A percentile compares a stretch with the other conserved stretches of the same genome.
These are phyloP conservation scores for Dynastes grantii DNA, from an alignment of 2,888 invertebrate genomes.

Conservation along the genomic window DNA sequence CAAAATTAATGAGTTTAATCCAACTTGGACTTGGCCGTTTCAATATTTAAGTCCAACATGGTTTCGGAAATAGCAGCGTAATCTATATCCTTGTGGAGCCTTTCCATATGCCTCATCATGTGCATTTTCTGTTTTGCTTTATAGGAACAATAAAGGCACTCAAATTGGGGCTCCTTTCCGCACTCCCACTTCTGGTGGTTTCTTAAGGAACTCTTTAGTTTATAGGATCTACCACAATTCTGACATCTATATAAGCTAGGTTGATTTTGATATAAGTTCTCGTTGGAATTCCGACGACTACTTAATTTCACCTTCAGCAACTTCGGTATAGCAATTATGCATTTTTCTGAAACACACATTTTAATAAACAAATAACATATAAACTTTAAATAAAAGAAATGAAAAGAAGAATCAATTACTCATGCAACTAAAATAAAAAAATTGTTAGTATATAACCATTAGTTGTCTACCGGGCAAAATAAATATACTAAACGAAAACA, in stretches of 20 bases:
- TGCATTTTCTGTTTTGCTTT: slow-evolving; percentile 87
- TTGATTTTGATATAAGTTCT: slow-evolving; percentile 10
- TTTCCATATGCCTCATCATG: slow-evolving; percentile 84
- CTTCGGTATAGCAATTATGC: slow-evolving; percentile 39
- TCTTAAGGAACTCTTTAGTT: slow-evolving; percentile 57
- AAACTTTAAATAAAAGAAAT: not conserved
- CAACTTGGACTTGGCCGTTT: slow-evolving; percentile 40
- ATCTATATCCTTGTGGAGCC: slow-evolving; percentile 78
- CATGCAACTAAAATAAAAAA: slow-evolving; percentile 41
- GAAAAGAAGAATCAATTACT: slow-evolving; percentile 27
- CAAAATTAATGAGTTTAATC: slow-evolving; percentile 20
- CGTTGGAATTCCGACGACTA: slow-evolving; percentile 23
- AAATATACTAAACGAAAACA: slow-evolving; percentile 25
- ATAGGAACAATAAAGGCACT: slow-evolving; percentile 84
- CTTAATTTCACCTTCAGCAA: slow-evolving; percentile 32
- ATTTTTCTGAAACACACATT: slow-evolving; percentile 47
- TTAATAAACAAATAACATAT: slow-evolving; percentile 20
- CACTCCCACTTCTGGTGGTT: slow-evolving; percentile 71
- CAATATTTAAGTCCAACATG: slow-evolving; percentile 50
- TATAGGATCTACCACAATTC: slow-evolving; percentile 56
- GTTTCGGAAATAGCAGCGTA: slow-evolving; percentile 47
- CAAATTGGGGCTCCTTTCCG: slow-evolving; percentile 85
- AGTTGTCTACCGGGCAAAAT: slow-evolving; percentile 40
- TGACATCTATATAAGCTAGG: slow-evolving; percentile 46
- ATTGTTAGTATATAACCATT: slow-evolving; percentile 35